Evolutionary conservation across 2,888 invertebrate species (phyloP).

Genomic region (Troides aeacus): DNA sequence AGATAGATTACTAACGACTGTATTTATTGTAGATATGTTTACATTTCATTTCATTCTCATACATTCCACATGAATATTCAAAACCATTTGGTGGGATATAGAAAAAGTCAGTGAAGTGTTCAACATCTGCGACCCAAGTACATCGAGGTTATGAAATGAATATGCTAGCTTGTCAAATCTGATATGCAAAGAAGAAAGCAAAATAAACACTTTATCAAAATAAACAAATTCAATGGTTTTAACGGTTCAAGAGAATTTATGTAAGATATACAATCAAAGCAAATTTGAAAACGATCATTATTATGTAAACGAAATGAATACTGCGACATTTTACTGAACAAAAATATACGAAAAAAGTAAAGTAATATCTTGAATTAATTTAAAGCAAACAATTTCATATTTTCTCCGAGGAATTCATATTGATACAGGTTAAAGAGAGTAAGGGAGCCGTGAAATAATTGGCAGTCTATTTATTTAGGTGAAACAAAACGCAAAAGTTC

Average conservation of each 20-base stretch:
- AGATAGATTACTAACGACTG: too few species aligned
- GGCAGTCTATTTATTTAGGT: conserved; percentile 13
- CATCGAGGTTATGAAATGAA: background rate
- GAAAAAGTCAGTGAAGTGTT: background rate
- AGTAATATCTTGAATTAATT: conserved; percentile 6
- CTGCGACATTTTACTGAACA: background rate
- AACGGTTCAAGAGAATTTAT: background rate
- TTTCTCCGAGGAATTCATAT: conserved; percentile 7
- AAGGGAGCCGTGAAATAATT: conserved; percentile 9
- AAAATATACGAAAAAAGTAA: background rate
- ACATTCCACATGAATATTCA: background rate
- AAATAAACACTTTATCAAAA: background rate
- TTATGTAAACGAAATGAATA: background rate
- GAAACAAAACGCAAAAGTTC: background rate
- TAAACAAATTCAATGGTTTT: background rate
- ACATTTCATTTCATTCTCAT: background rate
- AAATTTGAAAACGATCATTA: background rate
- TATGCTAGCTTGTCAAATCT: background rate
- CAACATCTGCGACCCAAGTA: background rate
- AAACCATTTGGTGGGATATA: background rate
- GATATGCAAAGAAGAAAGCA: background rate
- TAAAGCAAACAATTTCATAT: conserved; percentile 9
- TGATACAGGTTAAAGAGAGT: conserved; percentile 14
- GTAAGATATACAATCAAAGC: background rate
- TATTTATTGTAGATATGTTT: too few species aligned